Percentiles rank a stretch among this genome's conserved stretches.
These are phyloP conservation scores for Petrocephalus sullivani DNA, from an alignment of 2,797 vertebrate species.

Conservation along the genomic window DNA sequence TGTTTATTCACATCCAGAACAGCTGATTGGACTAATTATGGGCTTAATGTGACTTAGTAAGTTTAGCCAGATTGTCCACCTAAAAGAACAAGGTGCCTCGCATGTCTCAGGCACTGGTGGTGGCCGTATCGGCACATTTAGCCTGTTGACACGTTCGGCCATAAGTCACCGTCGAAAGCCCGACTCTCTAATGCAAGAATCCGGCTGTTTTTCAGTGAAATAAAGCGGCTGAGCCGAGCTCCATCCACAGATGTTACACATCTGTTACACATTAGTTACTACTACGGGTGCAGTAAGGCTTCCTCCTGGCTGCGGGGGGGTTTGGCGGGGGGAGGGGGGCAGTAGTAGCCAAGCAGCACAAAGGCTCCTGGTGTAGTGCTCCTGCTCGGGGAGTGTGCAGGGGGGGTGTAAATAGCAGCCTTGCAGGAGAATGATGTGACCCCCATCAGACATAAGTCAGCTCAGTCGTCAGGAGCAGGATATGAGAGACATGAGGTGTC, in stretches of 20 bases:
- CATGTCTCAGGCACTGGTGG: not conserved
- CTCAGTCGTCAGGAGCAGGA: not conserved
- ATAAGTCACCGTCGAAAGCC: not conserved
- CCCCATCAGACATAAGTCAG: not conserved
- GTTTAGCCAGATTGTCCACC: not conserved
- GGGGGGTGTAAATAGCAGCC: not conserved
- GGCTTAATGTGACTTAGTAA: not conserved
- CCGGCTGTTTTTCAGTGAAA: not conserved
- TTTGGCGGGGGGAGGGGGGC: not conserved
- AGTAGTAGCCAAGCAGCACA: not conserved
- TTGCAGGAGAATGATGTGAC: not conserved
- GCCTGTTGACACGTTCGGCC: not conserved
- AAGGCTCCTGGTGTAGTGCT: not conserved
- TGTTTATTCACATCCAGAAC: not conserved
- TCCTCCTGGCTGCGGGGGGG: not conserved
- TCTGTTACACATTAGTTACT: constrained; percentile 50
- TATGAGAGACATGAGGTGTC: not conserved
- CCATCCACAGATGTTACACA: constrained; percentile 35
- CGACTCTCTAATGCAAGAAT: not conserved
- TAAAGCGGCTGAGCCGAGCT: not conserved
- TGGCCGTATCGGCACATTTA: not conserved
- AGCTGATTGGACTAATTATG: not conserved
- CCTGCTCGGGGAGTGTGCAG: not conserved
- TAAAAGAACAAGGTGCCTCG: not conserved
- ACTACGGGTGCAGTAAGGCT: constrained; percentile 27